Conservation (phyloP, 2,113 vertebrate species). For the Tyto alba region DNA sequence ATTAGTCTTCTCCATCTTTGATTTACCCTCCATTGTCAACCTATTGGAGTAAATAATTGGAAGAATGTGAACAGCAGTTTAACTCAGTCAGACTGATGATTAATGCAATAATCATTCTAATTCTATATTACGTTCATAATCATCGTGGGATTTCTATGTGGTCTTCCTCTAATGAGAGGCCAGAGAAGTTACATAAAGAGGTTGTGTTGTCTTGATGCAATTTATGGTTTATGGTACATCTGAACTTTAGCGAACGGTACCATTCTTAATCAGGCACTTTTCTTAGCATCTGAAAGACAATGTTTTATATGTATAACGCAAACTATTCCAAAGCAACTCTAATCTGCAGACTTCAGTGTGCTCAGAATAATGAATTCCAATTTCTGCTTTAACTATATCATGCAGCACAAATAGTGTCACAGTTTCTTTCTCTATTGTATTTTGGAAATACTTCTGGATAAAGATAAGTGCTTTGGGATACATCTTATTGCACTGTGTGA, state of each 20-base stretch:
- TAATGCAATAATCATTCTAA: background rate
- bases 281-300: background rate
- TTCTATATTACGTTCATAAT: background rate
- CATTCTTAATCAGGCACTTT: background rate
- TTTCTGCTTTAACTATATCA: background rate
- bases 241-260: background rate
- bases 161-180: background rate
- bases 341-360: background rate
- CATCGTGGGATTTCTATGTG: background rate
- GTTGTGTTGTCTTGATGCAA: background rate
- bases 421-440: background rate
- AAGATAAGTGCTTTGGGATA: background rate
- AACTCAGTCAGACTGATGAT: background rate
- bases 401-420: background rate
- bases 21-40: background rate
- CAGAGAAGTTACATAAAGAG: background rate
- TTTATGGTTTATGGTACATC: background rate
- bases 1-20: background rate
- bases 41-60: background rate
- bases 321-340: background rate
- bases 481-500: background rate
- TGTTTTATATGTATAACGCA: background rate
- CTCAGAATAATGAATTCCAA: background rate
- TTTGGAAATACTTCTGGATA: background rate
- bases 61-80: background rate